Evolutionary conservation across 1,140 invertebrate species (phyloP), one percentile per base, ranked within the genome.

Genomic region (Hermetia illucens): DNA sequence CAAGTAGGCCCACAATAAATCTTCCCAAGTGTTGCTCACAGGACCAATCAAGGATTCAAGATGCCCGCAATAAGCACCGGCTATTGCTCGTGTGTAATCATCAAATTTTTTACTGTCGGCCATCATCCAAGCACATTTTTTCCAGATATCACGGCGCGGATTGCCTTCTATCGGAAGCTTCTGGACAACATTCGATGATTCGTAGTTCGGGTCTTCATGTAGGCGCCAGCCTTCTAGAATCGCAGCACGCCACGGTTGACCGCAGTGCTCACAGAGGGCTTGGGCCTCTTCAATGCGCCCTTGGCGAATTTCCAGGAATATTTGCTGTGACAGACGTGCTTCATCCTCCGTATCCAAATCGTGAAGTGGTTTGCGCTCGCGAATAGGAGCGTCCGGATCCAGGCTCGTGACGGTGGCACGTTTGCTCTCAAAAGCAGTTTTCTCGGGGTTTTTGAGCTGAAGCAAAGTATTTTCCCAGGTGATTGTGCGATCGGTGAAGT

Each of bases 391-490:
- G 76, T 97, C 92, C n/a, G 91, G 91, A 65, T 98, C 91, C 47
- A 96, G 63, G 45, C 75, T 72, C 10, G 75, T 72, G 1, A 90
- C 75, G 34, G 85, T 65, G 38, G 71, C 65, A 32, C 71, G 61
- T 2, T 63, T 62, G 20, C 68, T 71, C 10, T 50, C 41, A 50
- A 77, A 77, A 0, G 69, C 64, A 10, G 75, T 69, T 2, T 63
- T 63, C 19, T 51, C 47, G n/a, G 44, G 29, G 19, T 55, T 57
- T 22, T 60, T 44, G 27, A 93, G 59, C 44, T 84, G 75, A 62
- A 86, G 80, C 6, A 92, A 65, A 4, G 90, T 91, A 58, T 95
- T 93, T 63, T 92, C 87, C 88, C 88, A 93, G 35, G 77, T 76
- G 20, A 86, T 71, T 17, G 80, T 79, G 49, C 72, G 72, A 53